phyloP scores from a whole-genome alignment of 2,113 vertebrate species.

The Opisthocomus hoazin region DNA sequence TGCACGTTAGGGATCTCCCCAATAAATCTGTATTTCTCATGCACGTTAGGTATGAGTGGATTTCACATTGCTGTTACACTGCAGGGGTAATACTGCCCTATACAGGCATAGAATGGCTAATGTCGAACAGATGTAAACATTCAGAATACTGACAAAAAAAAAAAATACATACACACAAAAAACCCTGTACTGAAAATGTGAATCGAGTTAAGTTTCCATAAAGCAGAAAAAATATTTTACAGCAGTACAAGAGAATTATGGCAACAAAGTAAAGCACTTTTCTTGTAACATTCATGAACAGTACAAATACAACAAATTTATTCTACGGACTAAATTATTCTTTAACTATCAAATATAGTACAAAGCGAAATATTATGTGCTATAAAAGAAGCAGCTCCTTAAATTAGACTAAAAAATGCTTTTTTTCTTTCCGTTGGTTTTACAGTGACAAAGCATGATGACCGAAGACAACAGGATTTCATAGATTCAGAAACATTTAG shows the following conservation, averaged over 20 bases:
- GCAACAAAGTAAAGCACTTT: slow-evolving; percentile 81
- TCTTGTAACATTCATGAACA: slow-evolving; percentile 78
- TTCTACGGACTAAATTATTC: slow-evolving; percentile 76
- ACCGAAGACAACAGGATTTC: slow-evolving; percentile 63
- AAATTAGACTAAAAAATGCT: slow-evolving; percentile 76
- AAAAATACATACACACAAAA: slow-evolving; percentile 24
- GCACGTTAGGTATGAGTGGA: slow-evolving; percentile 59
- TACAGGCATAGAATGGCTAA: slow-evolving; percentile 79
- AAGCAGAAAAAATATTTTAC: slow-evolving; percentile 72
- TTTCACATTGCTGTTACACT: slow-evolving; percentile 75
- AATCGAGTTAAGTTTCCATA: slow-evolving; percentile 59
- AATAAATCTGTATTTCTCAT: slow-evolving; percentile 61
- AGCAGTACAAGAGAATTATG: slow-evolving; percentile 78
- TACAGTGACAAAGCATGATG: slow-evolving; percentile 73
- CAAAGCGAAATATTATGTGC: slow-evolving; percentile 79
- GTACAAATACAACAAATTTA: slow-evolving; percentile 76
- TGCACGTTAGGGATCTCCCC: slow-evolving; percentile 47
- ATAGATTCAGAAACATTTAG: slow-evolving; percentile 68
- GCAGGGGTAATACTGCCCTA: slow-evolving; percentile 71
- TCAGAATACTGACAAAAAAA: slow-evolving; percentile 76
- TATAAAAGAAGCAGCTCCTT: slow-evolving; percentile 83
- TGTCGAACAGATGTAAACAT: slow-evolving; percentile 82
- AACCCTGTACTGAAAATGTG: slow-evolving; percentile 66
- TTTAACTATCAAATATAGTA: slow-evolving; percentile 80
- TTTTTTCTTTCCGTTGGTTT: slow-evolving; percentile 54